Conservation (phyloP, 2,113 vertebrate species). For the Aviceda subcristata region DNA sequence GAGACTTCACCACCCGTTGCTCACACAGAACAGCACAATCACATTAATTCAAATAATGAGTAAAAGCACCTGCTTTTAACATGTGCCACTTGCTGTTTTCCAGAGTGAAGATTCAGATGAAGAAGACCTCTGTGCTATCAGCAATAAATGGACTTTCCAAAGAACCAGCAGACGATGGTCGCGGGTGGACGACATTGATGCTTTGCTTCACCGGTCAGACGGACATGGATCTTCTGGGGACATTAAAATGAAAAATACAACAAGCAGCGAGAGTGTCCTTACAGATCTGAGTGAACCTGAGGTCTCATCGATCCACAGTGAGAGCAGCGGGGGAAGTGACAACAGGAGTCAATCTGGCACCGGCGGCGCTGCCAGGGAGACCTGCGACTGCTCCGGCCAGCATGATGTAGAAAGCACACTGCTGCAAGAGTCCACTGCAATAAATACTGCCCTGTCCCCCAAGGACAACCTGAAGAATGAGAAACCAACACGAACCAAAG, state of each 20-base stretch:
- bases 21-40: background rate
- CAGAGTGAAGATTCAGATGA: constrained; percentile 97
- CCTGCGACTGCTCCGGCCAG: constrained; percentile 73
- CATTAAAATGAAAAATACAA: constrained; percentile 82
- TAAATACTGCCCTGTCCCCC: constrained; percentile 60
- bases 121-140: constrained; percentile 92
- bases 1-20: background rate
- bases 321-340: constrained; percentile 85
- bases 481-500: constrained; percentile 79
- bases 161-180: constrained; percentile 95
- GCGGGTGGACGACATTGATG: constrained; percentile 82
- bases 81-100: constrained; percentile 1
- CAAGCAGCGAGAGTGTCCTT: constrained; percentile 93
- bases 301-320: constrained; percentile 90
- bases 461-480: constrained; percentile 82
- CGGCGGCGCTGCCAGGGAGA: constrained; percentile 69
- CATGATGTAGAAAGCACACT: constrained; percentile 73
- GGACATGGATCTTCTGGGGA: constrained; percentile 72
- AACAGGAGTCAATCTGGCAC: constrained; percentile 51
- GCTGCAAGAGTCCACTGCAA: constrained; percentile 73
- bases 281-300: constrained; percentile 93
- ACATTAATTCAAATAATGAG: background rate
- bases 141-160: constrained; percentile 97
- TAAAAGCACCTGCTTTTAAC: background rate
- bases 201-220: constrained; percentile 75